Conservation (phyloP, 2,888 invertebrate genomes). For the Ophion ventricosus region DNA sequence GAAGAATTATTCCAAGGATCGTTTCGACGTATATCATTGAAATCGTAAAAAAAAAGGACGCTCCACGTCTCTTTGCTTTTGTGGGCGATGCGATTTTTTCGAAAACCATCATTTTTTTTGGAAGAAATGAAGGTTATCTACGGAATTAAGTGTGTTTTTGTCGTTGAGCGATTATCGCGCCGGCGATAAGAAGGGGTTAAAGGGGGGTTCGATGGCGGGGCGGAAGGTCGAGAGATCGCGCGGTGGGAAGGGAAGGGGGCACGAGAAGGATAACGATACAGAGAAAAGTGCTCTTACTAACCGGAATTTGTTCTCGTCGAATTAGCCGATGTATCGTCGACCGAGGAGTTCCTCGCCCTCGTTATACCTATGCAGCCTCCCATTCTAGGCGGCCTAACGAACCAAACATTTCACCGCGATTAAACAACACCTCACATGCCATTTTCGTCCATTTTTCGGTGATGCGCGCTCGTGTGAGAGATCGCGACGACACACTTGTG, state of each 20-base stretch:
- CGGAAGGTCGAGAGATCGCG: constrained; percentile 37
- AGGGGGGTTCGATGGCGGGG: constrained; percentile 11
- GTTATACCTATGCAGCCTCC: constrained; percentile 95
- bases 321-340: constrained; percentile 91
- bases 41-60: too few relatives aligned
- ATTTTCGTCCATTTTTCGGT: constrained; percentile 80
- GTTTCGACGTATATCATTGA: too few relatives aligned
- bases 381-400: constrained; percentile 87
- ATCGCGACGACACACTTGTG: too few relatives aligned
- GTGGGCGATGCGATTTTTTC: too few relatives aligned
- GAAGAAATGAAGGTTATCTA: constrained; percentile 77
- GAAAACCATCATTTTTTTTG: not conserved
- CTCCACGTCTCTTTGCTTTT: too few relatives aligned
- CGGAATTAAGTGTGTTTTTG: constrained; percentile 70
- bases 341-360: constrained; percentile 92
- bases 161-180: constrained; percentile 34
- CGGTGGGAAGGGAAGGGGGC: not conserved
- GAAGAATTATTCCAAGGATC: too few relatives aligned
- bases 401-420: constrained; percentile 84
- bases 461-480: too few relatives aligned
- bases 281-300: constrained; percentile 79
- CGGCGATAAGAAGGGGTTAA: constrained; percentile 1
- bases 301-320: constrained; percentile 93
- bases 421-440: constrained; percentile 81
- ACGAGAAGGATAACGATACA: constrained; percentile 2